A percentile compares a stretch with the other conserved stretches of the same genome.
phyloP scores from a whole-genome alignment of 2,113 vertebrate genomes.

The Catharus bicknelli region DNA sequence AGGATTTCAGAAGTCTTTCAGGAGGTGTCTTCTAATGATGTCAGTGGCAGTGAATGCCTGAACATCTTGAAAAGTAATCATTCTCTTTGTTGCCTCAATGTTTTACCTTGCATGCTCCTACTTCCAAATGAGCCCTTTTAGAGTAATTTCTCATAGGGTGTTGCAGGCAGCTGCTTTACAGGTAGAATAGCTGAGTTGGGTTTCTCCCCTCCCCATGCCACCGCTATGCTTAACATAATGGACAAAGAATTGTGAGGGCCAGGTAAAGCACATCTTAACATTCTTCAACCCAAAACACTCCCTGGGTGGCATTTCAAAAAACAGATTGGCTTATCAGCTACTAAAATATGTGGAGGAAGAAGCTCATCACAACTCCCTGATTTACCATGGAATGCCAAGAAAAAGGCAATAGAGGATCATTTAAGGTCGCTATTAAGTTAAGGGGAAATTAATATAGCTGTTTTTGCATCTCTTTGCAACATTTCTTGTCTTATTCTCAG shows the following conservation, averaged over 20 bases:
- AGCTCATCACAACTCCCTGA: not conserved
- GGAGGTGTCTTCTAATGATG: not conserved
- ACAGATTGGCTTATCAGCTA: not conserved
- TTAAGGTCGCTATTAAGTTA: not conserved
- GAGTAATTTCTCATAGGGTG: not conserved
- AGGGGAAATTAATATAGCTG: not conserved
- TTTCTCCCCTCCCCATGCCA: not conserved
- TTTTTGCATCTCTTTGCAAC: not conserved
- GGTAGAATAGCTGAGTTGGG: not conserved
- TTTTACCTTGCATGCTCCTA: not conserved
- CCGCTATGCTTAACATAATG: not conserved
- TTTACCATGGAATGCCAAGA: not conserved
- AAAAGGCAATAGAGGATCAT: not conserved
- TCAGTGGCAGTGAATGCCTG: not conserved
- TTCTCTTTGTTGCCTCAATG: not conserved
- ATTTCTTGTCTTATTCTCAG: not conserved
- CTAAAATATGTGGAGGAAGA: not conserved
- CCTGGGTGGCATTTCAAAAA: not conserved
- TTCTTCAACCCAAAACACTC: not conserved
- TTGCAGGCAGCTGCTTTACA: not conserved
- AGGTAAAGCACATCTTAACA: not conserved
- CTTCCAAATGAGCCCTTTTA: not conserved
- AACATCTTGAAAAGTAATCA: not conserved
- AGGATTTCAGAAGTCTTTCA: not conserved
- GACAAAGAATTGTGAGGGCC: not conserved